A percentile compares a stretch with the other conserved stretches of the same genome.
phyloP scores from a whole-genome alignment of 1,140 invertebrate genomes.

The Agrilus planipennis region DNA sequence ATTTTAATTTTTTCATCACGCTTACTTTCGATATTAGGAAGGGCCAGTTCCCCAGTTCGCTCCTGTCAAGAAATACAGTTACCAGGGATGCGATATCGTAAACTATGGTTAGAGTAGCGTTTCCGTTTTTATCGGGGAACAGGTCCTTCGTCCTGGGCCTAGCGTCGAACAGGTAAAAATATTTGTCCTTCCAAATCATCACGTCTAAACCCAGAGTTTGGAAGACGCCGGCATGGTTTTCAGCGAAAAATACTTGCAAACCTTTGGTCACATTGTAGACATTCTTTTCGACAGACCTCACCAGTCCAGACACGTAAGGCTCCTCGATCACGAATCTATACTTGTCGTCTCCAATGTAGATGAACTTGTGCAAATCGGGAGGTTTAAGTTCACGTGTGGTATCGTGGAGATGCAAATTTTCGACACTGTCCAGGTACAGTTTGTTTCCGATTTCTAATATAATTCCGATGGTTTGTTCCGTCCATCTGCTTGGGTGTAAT shows the following conservation, averaged over 20 bases:
- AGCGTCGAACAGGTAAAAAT: slow-evolving; percentile 42
- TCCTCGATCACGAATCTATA: slow-evolving; percentile 23
- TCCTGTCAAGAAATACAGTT: slow-evolving; percentile 38
- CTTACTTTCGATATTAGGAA: slow-evolving; percentile 37
- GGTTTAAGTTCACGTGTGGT: slow-evolving; percentile 16
- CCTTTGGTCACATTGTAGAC: slow-evolving; percentile 41
- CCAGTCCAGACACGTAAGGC: slow-evolving; percentile 24
- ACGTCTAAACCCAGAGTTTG: slow-evolving; percentile 37
- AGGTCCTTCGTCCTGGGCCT: slow-evolving; percentile 34
- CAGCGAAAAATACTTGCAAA: slow-evolving; percentile 39
- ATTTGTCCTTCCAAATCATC: slow-evolving; percentile 40
- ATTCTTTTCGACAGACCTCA: slow-evolving; percentile 33
- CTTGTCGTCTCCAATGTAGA: slow-evolving; percentile 20
- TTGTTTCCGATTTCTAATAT: slow-evolving; percentile 37
- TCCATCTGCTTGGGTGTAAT: slow-evolving; percentile 41
- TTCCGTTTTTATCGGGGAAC: slow-evolving; percentile 25
- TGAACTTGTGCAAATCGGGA: slow-evolving; percentile 22
- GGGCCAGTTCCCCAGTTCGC: slow-evolving; percentile 38
- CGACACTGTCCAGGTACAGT: slow-evolving; percentile 29
- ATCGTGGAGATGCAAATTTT: slow-evolving; percentile 18
- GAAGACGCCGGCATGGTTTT: slow-evolving; percentile 36
- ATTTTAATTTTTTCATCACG: slow-evolving; percentile 36
- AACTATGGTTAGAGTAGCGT: slow-evolving; percentile 38
- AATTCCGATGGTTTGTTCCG: slow-evolving; percentile 37
- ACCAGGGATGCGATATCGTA: slow-evolving; percentile 35